Conservation (phyloP, 2,888 invertebrate genomes). For the Dendrolimus houi region DNA sequence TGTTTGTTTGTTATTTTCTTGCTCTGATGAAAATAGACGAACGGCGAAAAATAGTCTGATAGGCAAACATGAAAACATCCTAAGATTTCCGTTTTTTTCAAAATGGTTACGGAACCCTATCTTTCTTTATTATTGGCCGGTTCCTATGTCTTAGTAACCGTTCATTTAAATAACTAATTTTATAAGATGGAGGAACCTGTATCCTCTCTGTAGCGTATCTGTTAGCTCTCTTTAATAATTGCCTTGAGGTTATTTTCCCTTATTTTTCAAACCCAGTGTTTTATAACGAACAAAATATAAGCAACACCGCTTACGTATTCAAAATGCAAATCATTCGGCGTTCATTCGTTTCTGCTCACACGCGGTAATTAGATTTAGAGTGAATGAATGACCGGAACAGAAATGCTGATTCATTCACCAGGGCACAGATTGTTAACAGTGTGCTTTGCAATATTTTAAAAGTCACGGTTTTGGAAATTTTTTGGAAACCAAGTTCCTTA, state of each 20-base stretch:
- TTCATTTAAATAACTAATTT: too few species aligned
- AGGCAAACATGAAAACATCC: too few species aligned
- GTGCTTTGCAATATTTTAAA: not conserved
- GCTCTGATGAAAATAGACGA: too few species aligned
- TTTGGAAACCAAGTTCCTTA: not conserved
- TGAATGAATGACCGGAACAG: slow-evolving; percentile 29
- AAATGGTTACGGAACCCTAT: too few species aligned
- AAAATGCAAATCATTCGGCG: slow-evolving; percentile 40
- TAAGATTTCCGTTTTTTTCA: too few species aligned
- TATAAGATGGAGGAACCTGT: too few species aligned
- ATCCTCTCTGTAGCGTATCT: too few species aligned
- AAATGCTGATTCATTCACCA: slow-evolving; percentile 23
- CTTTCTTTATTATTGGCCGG: too few species aligned
- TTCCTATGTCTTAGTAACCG: too few species aligned
- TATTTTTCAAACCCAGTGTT: not conserved
- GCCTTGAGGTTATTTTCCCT: not conserved
- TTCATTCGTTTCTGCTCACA: slow-evolving; percentile 37
- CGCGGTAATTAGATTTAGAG: slow-evolving; percentile 41
- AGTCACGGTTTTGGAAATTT: not conserved
- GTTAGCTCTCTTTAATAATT: not conserved
- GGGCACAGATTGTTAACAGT: not conserved
- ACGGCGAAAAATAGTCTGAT: too few species aligned
- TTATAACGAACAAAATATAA: not conserved
- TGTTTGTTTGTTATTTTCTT: not conserved
- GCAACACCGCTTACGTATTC: not conserved